Base-by-base conservation (phyloP, 2,113 vertebrate genomes). In the Mobula birostris region DNA sequence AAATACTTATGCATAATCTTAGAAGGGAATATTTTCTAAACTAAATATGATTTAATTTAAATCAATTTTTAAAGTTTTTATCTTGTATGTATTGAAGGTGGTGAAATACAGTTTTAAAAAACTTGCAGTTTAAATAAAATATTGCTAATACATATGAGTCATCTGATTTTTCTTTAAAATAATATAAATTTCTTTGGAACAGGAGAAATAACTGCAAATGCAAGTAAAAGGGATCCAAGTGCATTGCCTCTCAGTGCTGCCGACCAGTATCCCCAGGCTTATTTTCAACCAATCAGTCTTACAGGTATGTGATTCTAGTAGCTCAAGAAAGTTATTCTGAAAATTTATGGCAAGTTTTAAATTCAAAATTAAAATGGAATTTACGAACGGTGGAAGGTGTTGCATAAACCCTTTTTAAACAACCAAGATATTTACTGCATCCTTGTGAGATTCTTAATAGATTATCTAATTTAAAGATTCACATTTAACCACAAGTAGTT, bases 281-380 rank as follows among this genome's bases (percentile, higher is more conserved):
- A 97, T 95, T 99, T 99, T 96, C 98, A 98, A 9, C 97, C 98
- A 0, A 96, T 98, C 94, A 94, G 95, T 94, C 97, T 99, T 95
- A 97, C 96, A 94, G 98, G 99, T 99, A 98, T 56, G 11, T 61
- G 32, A 24, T 82, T 83, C 85, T n/a, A 19, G 7, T n/a, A 79
- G 58, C 40, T 61, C 66, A 40, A 36, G 21, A 82, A 32, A 19
- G 19, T 79, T 94, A 21, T 79, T 56, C 21, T 24, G 1, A 58
- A 5, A 79, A 72, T 32, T 79, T 80, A 11, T 61, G 72, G 74
- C 29, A 1, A 58, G 19, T 68, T 94, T 15, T 85, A n/a, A 68
- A 94, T 80, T 83, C 66, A 36, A 24, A 56, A 58, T 27, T 80
- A 82, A 24, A 11, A 24, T 79, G 36, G 12, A 48, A 83, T 19